Evolutionary conservation across 2,888 invertebrate species (phyloP).

Genomic region (Aphodius sticticus): DNA sequence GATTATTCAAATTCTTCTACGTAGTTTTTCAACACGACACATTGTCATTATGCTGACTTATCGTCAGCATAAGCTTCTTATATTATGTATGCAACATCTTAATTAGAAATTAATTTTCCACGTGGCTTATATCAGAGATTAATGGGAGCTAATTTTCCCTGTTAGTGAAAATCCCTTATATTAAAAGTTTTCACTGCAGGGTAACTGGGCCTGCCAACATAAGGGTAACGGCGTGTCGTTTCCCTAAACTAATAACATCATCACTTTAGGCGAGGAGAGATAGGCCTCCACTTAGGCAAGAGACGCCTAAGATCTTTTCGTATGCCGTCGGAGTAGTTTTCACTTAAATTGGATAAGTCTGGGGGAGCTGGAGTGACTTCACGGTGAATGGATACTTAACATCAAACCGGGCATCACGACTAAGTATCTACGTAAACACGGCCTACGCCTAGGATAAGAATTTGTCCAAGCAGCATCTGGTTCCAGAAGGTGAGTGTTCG

Average conservation of each 20-base stretch:
- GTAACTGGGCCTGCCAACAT: neutral
- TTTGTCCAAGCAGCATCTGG: neutral
- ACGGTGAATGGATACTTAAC: neutral
- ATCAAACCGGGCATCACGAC: neutral
- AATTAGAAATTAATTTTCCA: neutral
- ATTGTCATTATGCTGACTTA: too few relatives aligned
- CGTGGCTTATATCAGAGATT: neutral
- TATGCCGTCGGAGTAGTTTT: neutral
- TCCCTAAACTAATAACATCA: neutral
- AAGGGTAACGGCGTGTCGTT: neutral
- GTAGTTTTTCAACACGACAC: too few relatives aligned
- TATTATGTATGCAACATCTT: too few relatives aligned
- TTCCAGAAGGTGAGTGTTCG: neutral
- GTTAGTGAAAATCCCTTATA: neutral
- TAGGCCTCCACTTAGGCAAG: neutral
- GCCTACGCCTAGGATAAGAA: neutral
- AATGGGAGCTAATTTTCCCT: neutral
- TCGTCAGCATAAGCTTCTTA: too few relatives aligned
- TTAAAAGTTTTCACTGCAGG: neutral
- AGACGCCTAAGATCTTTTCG: neutral
- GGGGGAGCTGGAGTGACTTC: neutral
- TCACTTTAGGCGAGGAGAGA: neutral
- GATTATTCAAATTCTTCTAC: too few relatives aligned
- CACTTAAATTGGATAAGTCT: neutral
- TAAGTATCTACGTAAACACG: neutral